Conservation (phyloP, 2,113 vertebrate genomes). For the rabbit (Oryctolagus cuniculus) region DNA sequence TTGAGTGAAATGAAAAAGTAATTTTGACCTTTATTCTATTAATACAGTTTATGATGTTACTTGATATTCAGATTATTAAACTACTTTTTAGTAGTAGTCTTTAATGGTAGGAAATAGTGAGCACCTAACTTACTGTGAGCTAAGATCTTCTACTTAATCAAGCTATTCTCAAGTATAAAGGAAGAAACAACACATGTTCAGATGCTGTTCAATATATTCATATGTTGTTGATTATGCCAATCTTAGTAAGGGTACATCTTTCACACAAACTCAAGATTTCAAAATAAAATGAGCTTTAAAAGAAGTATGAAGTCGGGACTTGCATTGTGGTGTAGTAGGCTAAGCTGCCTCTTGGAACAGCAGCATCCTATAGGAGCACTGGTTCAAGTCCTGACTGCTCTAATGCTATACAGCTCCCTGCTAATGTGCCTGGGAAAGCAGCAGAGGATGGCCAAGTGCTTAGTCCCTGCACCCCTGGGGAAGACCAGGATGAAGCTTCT, state of each 20-base stretch:
- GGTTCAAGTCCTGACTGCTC: too few relatives aligned
- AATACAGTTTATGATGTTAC: background rate
- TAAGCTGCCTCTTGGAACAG: too few relatives aligned
- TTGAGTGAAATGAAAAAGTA: background rate
- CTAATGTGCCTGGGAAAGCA: too few relatives aligned
- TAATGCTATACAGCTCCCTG: too few relatives aligned
- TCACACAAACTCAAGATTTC: background rate
- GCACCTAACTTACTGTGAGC: background rate
- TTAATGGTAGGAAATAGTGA: background rate
- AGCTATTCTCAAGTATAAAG: background rate
- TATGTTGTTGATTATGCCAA: background rate
- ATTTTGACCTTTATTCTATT: background rate
- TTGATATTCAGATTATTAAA: background rate
- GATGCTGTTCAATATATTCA: background rate
- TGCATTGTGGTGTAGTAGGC: too few relatives aligned
- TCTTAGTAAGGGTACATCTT: background rate
- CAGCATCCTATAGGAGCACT: too few relatives aligned
- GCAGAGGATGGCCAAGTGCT: too few relatives aligned
- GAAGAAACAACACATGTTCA: background rate
- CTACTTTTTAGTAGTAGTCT: background rate
- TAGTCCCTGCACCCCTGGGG: too few relatives aligned
- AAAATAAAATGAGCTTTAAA: too few relatives aligned
- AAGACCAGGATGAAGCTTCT: too few relatives aligned
- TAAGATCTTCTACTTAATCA: background rate
- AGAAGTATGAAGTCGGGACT: rapidly evolving